Conservation (phyloP, 2,888 invertebrate genomes). For the Pantelozetes paolii region DNA sequence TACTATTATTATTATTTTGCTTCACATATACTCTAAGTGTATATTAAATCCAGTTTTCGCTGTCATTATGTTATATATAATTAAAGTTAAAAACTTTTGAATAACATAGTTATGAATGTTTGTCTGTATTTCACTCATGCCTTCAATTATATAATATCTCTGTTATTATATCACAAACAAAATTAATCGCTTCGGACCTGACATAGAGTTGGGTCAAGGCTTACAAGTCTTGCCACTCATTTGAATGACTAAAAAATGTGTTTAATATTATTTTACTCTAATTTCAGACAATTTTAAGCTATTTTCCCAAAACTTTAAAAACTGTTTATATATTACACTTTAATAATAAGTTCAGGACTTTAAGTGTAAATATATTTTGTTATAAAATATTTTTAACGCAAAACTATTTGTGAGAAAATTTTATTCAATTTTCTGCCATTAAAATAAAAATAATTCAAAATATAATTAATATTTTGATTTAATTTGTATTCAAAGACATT, state of each 20-base stretch:
- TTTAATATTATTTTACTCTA: background rate
- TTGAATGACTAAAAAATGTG: background rate
- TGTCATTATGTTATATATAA: background rate
- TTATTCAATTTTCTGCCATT: no score
- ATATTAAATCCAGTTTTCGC: constrained; percentile 1
- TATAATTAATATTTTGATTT: no score
- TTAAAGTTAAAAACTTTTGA: background rate
- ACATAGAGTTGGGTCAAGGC: constrained; percentile 13
- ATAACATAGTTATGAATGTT: background rate
- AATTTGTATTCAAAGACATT: no score
- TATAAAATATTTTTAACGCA: no score
- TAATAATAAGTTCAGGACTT: no score
- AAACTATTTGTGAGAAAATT: no score
- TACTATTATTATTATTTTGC: background rate
- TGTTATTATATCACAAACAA: background rate
- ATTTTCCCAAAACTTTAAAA: background rate
- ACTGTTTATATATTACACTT: no score
- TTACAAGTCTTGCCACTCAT: background rate
- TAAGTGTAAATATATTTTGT: no score
- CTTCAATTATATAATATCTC: background rate
- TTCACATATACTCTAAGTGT: background rate
- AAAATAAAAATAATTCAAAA: no score
- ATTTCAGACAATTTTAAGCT: background rate
- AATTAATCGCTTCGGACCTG: constrained; percentile 5
- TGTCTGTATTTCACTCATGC: background rate